Evolutionary conservation across 2,888 invertebrate species (phyloP), one percentile per base, ranked within the genome.

Genomic region (Mesorhabditis belari): DNA sequence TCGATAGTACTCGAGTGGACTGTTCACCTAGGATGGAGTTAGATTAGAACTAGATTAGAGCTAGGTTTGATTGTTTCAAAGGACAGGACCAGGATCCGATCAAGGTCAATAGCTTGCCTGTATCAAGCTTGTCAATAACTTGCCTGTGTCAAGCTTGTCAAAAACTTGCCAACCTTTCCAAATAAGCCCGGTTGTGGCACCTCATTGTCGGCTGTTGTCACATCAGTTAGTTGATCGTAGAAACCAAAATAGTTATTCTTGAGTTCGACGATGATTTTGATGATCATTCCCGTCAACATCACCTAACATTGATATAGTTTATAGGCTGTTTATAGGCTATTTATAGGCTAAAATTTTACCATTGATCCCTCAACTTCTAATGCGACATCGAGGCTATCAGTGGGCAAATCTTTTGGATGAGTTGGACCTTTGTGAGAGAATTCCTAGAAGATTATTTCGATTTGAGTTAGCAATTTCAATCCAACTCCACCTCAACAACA

Each of bases 211-310:
- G 27, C 60, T 51, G 50, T 57, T 12, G 56, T 50, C 25, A 70
- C 61, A 51, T 70, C 70, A 19, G 70, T 69, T 35, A 70, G 64
- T 66, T 66, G 65, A 83, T 96, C 94, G 84, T 93, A 91, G 82
- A 92, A 93, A 0, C 96, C 96, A 81, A 98, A 92, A 71, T 96
- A 91, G 80, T 96, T 96, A 84, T 98, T 95, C 86, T 88, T 80
- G 49, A 83, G 77, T 58, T 73, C 69, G 62, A 80, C 62, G 27
- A 80, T 63, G 29, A 72, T 89, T 60, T 90, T 87, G 29, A 98
- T 86, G 5, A 95, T 88, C 21, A 93, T 89, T 3, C 96, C 96
- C 80, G 93, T 95, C 0, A 94, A 86, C 74, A 91, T 87, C 5
- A 96, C 83, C 28, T 92, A 89, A 35, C 12, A n/a, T 17, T 17